phyloP scores from a whole-genome alignment of 2,888 invertebrate genomes.

The Cremastobaeus sp. region DNA sequence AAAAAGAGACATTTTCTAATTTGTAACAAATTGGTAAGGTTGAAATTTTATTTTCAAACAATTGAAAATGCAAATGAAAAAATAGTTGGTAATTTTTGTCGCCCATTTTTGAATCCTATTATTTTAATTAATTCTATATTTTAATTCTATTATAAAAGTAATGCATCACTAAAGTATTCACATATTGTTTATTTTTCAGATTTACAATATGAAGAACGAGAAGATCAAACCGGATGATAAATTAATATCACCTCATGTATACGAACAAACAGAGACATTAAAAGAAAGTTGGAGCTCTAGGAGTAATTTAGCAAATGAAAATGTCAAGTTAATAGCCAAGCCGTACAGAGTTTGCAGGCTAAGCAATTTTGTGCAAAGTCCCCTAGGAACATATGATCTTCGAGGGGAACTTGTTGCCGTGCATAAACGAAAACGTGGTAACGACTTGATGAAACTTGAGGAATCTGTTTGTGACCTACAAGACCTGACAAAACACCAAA shows the following conservation, averaged over 20 bases:
- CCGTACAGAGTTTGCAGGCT: conserved; percentile 86
- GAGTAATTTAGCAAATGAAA: conserved; percentile 76
- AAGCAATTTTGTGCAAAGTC: conserved; percentile 81
- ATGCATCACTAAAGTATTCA: too few relatives aligned
- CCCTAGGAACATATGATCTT: conserved; percentile 52
- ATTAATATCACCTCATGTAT: conserved; percentile 69
- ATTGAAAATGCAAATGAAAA: too few relatives aligned
- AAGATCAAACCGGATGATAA: conserved; percentile 67
- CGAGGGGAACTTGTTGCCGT: conserved; percentile 42
- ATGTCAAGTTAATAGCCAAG: conserved; percentile 80
- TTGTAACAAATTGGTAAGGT: too few relatives aligned
- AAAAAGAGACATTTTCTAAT: too few relatives aligned
- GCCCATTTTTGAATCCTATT: too few relatives aligned
- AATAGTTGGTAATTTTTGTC: too few relatives aligned
- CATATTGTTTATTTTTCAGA: too few relatives aligned
- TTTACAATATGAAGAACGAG: conserved; percentile 30
- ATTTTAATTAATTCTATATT: too few relatives aligned
- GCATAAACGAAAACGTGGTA: conserved; percentile 35
- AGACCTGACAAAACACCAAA: conserved; percentile 16
- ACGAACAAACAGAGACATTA: conserved; percentile 66
- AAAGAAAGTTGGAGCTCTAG: conserved; percentile 79
- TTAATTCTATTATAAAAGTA: too few relatives aligned
- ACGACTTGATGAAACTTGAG: conserved; percentile 44
- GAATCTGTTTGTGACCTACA: conserved; percentile 51
- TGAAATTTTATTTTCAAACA: too few relatives aligned